Evolutionary conservation across 2,113 vertebrate genomes (phyloP), one percentile per base, ranked within the genome.

Genomic region (Ciconia maguari): DNA sequence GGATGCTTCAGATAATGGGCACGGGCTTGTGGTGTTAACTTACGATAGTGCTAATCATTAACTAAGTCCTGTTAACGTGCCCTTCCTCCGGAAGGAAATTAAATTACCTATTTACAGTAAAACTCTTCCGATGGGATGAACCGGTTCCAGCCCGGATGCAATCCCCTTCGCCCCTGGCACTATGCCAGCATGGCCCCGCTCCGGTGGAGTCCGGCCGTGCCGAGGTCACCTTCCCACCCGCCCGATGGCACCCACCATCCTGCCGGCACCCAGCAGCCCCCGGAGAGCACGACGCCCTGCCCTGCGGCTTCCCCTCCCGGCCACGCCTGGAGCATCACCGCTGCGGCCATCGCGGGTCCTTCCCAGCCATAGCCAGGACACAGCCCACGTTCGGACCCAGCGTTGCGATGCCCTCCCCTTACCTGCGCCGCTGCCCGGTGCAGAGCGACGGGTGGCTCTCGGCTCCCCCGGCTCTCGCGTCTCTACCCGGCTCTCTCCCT

Each of bases 21-120:
- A 12, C 1, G 2, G 83, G 30, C n/a, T 10, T 2, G 1, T 10
- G 29, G 0, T 0, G 22, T 16, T 22, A 54, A 22, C 57, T 34
- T 42, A 7, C 1, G 19, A 22, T 1, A 54, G n/a, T 3, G 4
- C 83, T 58, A 1, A 77, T 38, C 65, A 10, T 58, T 30, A 15
- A 15, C 69, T 0, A 4, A 30, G 48, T 46, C 81, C 61, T 44
- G 65, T 16, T 57, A 60, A 15, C 11, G 0, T 26, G n/a, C 87
- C 83, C 77, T 89, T 87, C 70, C 77, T 81, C 89, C 16, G 9
- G 52, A 60, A 69, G 87, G 84, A 76, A 89, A 82, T 29, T 2
- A 16, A 54, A 87, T 71, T 25, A 71, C 75, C 49, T 16, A 38
- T 77, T 69, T 30, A 48, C 84, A 16, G 44, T 7, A 30, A 41